Evolutionary conservation across 1,140 invertebrate species (phyloP), one percentile per base, ranked within the genome.

Genomic region (Orussus abietinus): DNA sequence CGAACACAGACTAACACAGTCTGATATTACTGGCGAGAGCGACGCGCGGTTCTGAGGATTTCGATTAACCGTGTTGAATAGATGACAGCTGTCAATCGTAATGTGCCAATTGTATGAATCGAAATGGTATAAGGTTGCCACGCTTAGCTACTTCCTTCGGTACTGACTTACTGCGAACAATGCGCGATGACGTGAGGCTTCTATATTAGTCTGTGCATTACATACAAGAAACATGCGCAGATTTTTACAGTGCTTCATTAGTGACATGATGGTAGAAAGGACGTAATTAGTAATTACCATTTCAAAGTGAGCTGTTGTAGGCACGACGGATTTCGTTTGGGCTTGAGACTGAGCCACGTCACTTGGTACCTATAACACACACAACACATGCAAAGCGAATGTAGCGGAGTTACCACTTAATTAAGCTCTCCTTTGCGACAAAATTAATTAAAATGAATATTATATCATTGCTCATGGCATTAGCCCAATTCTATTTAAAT

Each of bases 291-390:
- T 63, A 72, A 64, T 59, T 71, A 75, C 74, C 65, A 73, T 74
- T 66, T 76, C 74, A 59, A 74, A 74, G 42, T 67, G 69, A 43
- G 67, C 53, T 49, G 68, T 55, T 43, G 61, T 66, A 32, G 66
- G 56, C 53, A 64, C 62, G 35, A 69, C 48, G 36, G 69, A 61
- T 54, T 76, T 75, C 40, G 61, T 47, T 53, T 74, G 71, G 46
- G 58, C 64, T 63, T 71, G 72, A 53, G 66, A 51, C 47, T 74
- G 68, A 55, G 69, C 65, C 45, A 74, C 62, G 47, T 76, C 73
- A 47, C 68, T 72, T 50, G 70, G 69, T 40, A 75, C 67, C 74
- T 76, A 64, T 33, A 72, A 70, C 55, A 66, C 51, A 66, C 48
- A 48, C 34, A 25, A 52, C 31, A 47, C 48, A 65, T 54, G 60